Conservation (phyloP, 1,140 invertebrate species). For the Nebria ingens region DNA sequence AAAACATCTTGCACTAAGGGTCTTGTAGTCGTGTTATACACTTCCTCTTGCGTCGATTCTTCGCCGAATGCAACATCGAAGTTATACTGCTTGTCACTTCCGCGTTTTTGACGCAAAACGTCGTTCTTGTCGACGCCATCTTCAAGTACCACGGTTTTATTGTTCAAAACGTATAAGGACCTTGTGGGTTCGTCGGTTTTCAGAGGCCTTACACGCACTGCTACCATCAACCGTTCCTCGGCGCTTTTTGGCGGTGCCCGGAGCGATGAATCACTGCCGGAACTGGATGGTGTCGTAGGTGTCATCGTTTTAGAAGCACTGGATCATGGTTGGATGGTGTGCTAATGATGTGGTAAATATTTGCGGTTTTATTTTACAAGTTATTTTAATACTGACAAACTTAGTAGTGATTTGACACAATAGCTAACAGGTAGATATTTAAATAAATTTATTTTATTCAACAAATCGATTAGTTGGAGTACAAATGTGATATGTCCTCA, state of each 20-base stretch:
- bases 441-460: too few species aligned
- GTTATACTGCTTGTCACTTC: constrained; percentile 62
- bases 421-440: too few species aligned
- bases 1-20: constrained; percentile 81
- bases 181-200: constrained; percentile 27
- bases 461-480: too few species aligned
- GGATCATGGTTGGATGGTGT: too few species aligned
- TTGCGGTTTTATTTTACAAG: too few species aligned
- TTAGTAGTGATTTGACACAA: too few species aligned
- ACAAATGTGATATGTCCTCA: too few species aligned
- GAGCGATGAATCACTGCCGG: constrained; percentile 24
- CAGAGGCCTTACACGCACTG: constrained; percentile 29
- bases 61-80: constrained; percentile 82
- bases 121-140: constrained; percentile 52
- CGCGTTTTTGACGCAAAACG: constrained; percentile 48
- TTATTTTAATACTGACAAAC: too few species aligned
- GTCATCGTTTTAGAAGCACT: constrained; percentile 22
- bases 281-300: constrained; percentile 24
- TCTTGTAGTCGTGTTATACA: constrained; percentile 74
- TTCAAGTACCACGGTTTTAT: constrained; percentile 47
- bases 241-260: constrained; percentile 18
- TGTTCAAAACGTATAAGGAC: constrained; percentile 24
- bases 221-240: constrained; percentile 32
- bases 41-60: constrained; percentile 61
- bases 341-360: too few species aligned